Base-by-base conservation (phyloP, 2,888 invertebrate species). In the Rotaria macrura region DNA sequence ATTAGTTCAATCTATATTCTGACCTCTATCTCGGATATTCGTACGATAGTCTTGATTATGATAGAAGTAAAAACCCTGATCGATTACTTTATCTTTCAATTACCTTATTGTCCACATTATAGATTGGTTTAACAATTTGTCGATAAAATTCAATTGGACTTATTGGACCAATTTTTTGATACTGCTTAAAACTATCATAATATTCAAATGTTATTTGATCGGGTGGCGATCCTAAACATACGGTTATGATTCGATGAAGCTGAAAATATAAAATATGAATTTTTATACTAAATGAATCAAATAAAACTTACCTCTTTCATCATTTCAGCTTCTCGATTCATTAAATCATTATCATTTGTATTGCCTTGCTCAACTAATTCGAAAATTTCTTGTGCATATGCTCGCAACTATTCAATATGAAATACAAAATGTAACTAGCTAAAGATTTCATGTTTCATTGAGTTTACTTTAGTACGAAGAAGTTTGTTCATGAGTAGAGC, bases 171-270 rank as follows among this genome's bases (percentile, higher is more conserved):
- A 95, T 91, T 23, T 91, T 93, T 87, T 94, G 93, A 91, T 93
- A 95, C 23, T 92, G 85, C 55, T 89, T 88, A 20, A 87, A 87
- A 55, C 7, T 9, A 89, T 94, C 95, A 90, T 95, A 95, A 91
- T 94, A 96, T 88, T 94, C 94, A 93, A 94, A 96, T 1, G 93
- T 94, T 89, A 96, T 94, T 40, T 93, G 93, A 87, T 94, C 93
- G 65, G 94, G 93, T 0, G 96, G 96, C 43, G 94, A 93, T 90
- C 95, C 95, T 87, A 96, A 91, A 89, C 95, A 95, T 85, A 95
- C 95, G 54, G 94, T 94, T 84, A 95, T 93, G 85, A 96, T 93
- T 88, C 94, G 93, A 91, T 94, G 95, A 38, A 96, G 93, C 88
- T 90, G 87, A 57, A 57, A 85, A 10, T 43, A 6, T 43, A 29